Base-by-base conservation (phyloP, 2,797 vertebrate genomes). In the Emys orbicularis region DNA sequence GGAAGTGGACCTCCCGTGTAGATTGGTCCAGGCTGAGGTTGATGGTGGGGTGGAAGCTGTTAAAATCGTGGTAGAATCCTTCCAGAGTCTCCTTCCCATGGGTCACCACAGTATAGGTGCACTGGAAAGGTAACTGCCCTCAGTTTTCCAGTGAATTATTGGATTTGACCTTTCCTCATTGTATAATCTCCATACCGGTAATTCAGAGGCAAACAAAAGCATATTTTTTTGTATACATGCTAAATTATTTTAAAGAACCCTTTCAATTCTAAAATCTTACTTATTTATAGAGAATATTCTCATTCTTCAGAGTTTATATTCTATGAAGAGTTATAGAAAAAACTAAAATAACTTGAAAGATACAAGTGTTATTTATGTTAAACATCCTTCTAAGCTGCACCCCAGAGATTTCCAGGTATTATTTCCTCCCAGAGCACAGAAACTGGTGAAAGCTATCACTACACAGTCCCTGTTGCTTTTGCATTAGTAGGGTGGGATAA, bases 211-310 rank as follows among this genome's bases (percentile, higher is more conserved):
- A 44, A 77, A 49, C 37, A 47, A 49, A 77, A 49, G 15, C 4
- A 49, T 18, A 8, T 41, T 72, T 41, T 65, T 65, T 72, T n/a
- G 19, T 41, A 72, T 21, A 72, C 23, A 23, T 49, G 44, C 13
- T 47, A 49, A 31, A 77, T 29, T 49, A 77, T 77, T 77, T 47
- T 16, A 77, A 27, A 49, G 74, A 44, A 77, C 4, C 7, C 44
- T 47, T 47, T 49, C 8, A 47, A 77, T 49, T 77, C 12, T 77
- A 47, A 16, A 47, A 47, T 9, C 68, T 21, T 91, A 49, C 11
- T 90, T 49, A 87, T 84, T 90, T 81, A 87, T 53, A 81, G 25
- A 68, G 68, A 59, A n/a, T 56, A 93, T 37, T 1, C 50, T 50
- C 1, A 49, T 68, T 94, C 85, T 79, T n/a, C 83, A 54, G 3